A percentile compares a stretch with the other conserved stretches of the same genome.
These are phyloP conservation scores for Archivesica marissinica DNA, from an alignment of 1,140 invertebrate species.

Conservation along the genomic window DNA sequence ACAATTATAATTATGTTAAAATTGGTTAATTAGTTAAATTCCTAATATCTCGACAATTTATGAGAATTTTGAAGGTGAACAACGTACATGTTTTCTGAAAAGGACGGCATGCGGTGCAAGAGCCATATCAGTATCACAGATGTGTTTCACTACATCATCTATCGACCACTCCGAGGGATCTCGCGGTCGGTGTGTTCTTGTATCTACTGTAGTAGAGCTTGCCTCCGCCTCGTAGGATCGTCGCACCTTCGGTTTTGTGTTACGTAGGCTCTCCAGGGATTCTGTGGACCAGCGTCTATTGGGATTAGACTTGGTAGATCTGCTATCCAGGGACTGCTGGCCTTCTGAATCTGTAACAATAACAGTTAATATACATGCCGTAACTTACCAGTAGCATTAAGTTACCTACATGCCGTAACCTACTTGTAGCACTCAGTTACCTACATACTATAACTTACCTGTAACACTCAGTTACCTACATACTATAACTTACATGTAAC, in stretches of 20 bases:
- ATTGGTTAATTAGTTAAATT: no score
- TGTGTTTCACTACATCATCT: conserved; percentile 96
- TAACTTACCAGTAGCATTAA: no score
- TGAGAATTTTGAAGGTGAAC: no score
- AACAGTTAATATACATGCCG: no score
- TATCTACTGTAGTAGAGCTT: conserved; percentile 84
- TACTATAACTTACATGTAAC: no score
- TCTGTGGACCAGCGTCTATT: conserved; percentile 83
- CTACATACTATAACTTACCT: no score
- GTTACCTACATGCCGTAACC: no score
- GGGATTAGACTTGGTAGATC: conserved; percentile 52
- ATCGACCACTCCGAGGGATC: conserved; percentile 94
- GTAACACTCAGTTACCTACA: no score
- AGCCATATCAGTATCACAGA: conserved; percentile 91
- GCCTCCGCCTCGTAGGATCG: conserved; percentile 70
- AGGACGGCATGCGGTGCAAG: conserved; percentile 94
- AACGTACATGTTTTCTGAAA: conserved; percentile 96
- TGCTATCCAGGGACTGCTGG: conserved; percentile 15
- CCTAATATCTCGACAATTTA: no score
- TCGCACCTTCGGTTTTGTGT: conserved; percentile 67
- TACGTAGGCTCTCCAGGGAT: conserved; percentile 74
- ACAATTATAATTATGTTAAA: no score
- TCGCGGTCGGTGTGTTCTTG: conserved; percentile 68
- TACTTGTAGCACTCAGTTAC: no score
- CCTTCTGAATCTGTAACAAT: conserved; percentile 61